Evolutionary conservation across 2,888 invertebrate genomes (phyloP).

Genomic region (Harmothoe impar): DNA sequence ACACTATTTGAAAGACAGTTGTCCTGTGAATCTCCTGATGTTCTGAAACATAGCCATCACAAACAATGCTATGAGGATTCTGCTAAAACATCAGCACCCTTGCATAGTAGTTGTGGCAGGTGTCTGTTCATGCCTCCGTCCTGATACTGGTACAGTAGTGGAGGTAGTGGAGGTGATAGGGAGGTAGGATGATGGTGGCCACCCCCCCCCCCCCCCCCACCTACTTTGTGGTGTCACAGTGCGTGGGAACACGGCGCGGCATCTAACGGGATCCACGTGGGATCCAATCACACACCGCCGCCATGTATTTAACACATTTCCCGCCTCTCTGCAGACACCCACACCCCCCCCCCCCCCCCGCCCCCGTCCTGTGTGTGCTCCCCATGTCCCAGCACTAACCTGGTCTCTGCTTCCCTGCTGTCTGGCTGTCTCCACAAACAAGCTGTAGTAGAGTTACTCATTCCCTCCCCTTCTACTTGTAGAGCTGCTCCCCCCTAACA

Average conservation of each 20-base stretch:
- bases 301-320: slow-evolving; percentile 11
- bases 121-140: too few relatives aligned
- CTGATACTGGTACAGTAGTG: background rate
- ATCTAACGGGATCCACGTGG: slow-evolving; percentile 9
- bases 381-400: background rate
- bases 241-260: slow-evolving; percentile 19
- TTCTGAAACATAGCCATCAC: too few relatives aligned
- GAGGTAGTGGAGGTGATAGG: background rate
- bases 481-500: too few relatives aligned
- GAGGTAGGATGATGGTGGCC: background rate
- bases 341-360: background rate
- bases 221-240: background rate
- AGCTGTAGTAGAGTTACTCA: background rate
- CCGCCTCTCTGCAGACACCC: background rate
- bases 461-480: background rate
- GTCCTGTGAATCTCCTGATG: too few relatives aligned
- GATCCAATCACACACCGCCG: slow-evolving; percentile 1
- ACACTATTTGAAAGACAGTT: too few relatives aligned
- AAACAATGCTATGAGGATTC: too few relatives aligned
- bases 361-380: too few relatives aligned
- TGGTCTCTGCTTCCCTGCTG: background rate
- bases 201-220: background rate
- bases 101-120: too few relatives aligned
- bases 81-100: too few relatives aligned
- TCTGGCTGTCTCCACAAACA: background rate